phyloP scores from a whole-genome alignment of 2,888 invertebrate genomes.

The Isoperla grammatica region DNA sequence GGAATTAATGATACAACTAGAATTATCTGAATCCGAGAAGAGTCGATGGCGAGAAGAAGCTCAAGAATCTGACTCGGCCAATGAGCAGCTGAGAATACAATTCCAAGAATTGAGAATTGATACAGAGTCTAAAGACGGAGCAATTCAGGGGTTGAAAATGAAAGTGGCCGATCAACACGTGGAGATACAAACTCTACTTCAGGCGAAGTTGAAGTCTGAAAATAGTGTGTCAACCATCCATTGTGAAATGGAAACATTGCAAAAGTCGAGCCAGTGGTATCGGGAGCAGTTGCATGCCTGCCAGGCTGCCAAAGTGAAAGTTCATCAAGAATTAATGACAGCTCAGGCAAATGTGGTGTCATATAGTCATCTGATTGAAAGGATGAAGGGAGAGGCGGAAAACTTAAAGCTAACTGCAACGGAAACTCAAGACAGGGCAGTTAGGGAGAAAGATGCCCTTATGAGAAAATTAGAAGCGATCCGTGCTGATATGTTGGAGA shows the following conservation, averaged over 20 bases:
- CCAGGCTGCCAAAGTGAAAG: slow-evolving; percentile 33
- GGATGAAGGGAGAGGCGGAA: slow-evolving; percentile 40
- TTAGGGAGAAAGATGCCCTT: slow-evolving; percentile 44
- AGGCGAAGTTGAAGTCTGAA: slow-evolving; percentile 41
- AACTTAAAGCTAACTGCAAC: slow-evolving; percentile 39
- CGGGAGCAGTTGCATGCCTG: slow-evolving; percentile 43
- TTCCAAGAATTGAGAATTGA: slow-evolving; percentile 41
- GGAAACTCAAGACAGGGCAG: slow-evolving; percentile 42
- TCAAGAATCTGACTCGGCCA: slow-evolving; percentile 18
- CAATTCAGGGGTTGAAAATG: slow-evolving; percentile 42
- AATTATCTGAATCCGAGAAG: slow-evolving; percentile 16
- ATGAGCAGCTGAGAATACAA: slow-evolving; percentile 34
- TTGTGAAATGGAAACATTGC: slow-evolving; percentile 41
- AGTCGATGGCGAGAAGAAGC: slow-evolving; percentile 20
- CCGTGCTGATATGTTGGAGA: slow-evolving; percentile 46
- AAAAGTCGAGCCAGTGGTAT: slow-evolving; percentile 45
- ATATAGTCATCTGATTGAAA: slow-evolving; percentile 40
- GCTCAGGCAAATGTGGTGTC: slow-evolving; percentile 38
- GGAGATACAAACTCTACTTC: slow-evolving; percentile 42
- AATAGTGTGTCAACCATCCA: slow-evolving; percentile 40
- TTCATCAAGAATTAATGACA: slow-evolving; percentile 35
- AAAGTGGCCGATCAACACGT: slow-evolving; percentile 46
- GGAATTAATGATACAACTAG: slow-evolving; percentile 18
- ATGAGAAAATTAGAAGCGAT: slow-evolving; percentile 45
- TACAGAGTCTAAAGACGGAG: slow-evolving; percentile 41